Percentiles rank a stretch among this genome's conserved stretches.
These are phyloP conservation scores for Danio kyathit DNA, from an alignment of 2,797 vertebrate species.

Conservation along the genomic window DNA sequence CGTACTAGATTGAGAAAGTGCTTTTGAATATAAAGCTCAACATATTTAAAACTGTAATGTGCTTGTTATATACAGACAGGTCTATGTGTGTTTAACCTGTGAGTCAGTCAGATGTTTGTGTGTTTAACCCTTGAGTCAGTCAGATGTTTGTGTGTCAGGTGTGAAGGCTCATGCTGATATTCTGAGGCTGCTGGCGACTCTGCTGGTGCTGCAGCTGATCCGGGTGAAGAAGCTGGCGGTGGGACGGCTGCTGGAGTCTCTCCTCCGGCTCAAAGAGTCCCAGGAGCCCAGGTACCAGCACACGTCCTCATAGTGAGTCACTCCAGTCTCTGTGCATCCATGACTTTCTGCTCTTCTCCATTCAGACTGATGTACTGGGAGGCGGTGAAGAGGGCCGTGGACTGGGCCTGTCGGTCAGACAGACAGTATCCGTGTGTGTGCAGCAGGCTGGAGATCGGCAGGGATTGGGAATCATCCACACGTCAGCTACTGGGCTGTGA, in stretches of 20 bases:
- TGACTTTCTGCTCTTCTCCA: neutral
- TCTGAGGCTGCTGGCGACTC: conserved; percentile 80
- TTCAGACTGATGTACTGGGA: conserved; percentile 69
- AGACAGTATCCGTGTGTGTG: conserved; percentile 82
- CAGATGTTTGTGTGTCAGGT: conserved; percentile 64
- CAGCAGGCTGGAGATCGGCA: conserved; percentile 84
- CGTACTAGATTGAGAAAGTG: neutral
- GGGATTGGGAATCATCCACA: conserved; percentile 83
- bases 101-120: no score
- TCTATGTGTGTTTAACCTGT: no score
- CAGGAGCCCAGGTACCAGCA: conserved; percentile 64
- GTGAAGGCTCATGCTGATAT: conserved; percentile 77
- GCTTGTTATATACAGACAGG: no score
- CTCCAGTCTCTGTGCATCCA: neutral
- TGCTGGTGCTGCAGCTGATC: conserved; percentile 85
- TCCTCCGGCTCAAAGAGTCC: conserved; percentile 74
- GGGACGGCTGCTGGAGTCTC: conserved; percentile 75
- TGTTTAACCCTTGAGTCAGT: neutral
- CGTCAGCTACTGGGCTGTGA: conserved; percentile 80
- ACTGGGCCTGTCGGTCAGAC: conserved; percentile 82
- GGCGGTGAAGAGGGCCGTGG: conserved; percentile 76
- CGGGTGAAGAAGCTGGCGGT: conserved; percentile 67
- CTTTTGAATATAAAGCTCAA: neutral
- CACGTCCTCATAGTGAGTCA: neutral
- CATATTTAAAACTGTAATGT: no score